Percentiles rank a stretch among this genome's conserved stretches.
Evolutionary conservation across 1,140 invertebrate genomes (phyloP).

Genomic region (Drosophila trapezifrons): DNA sequence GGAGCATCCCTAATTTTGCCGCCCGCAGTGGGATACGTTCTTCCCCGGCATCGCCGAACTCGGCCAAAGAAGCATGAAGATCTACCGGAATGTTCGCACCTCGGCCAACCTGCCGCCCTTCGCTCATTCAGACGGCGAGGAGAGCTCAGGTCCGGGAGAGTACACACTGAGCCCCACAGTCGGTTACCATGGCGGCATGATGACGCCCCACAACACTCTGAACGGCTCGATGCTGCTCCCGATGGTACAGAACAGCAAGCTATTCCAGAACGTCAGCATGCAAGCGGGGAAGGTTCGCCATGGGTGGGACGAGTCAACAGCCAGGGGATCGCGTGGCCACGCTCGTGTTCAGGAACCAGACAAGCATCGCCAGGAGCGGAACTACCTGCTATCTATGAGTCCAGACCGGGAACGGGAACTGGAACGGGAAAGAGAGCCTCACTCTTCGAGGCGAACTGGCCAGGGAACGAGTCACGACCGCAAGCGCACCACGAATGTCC

Average conservation of each 20-base stretch:
- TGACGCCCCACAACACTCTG: neutral
- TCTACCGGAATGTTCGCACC: constrained; percentile 12
- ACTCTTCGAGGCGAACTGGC: neutral
- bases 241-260: neutral
- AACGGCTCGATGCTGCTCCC: constrained; percentile 9
- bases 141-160: constrained; percentile 13
- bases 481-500: neutral
- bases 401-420: neutral
- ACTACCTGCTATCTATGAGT: neutral
- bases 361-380: constrained; percentile 10
- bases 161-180: neutral
- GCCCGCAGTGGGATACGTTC: constrained; percentile 35
- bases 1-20: neutral
- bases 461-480: constrained; percentile 4
- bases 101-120: constrained; percentile 27
- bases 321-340: constrained; percentile 2
- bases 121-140: constrained; percentile 2
- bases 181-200: neutral
- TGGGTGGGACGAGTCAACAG: neutral
- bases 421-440: neutral
- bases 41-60: constrained; percentile 32
- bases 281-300: neutral
- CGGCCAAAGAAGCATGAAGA: constrained; percentile 1
- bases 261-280: neutral
- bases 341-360: neutral